Base-by-base conservation (phyloP, 1,140 invertebrate species). In the Anagrus nilaparvatae region DNA sequence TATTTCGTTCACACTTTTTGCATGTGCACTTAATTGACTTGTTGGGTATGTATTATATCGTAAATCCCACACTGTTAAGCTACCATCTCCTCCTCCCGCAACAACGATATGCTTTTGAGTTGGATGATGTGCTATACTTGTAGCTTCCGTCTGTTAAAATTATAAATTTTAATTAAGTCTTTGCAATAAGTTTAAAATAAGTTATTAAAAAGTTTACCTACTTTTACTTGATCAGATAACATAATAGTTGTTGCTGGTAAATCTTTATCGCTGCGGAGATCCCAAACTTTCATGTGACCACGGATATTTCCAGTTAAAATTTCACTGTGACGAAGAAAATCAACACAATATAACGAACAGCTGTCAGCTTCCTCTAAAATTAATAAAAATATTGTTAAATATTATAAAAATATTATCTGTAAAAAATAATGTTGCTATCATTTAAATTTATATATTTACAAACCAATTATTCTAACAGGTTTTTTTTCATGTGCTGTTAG, bases 201-300 rank as follows among this genome's bases (percentile, higher is more conserved):
- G 42, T 16, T 23, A 30, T 38, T 18, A 17, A 31, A 14, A 31
- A 41, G 27, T 25, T 36, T 31, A 25, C 19, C 54, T 47, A 61
- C 64, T 49, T 71, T 71, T 18, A 78, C 56, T 58, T 81, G 78
- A 43, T 81, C 79, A 10, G 76, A 75, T 8, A 82, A 61, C 56
- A 79, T 74, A 44, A 85, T 82, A 10, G 74, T 76, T 24, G 70
- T 70, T 3, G 69, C 61, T 4, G 78, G 74, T 40, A 72, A 71
- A 49, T 80, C 70, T 16, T 65, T 57, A 46, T 72, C 51, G 30
- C 70, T 69, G 48, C 86, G 67, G 1, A 88, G 63, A 66, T 94
- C 89, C 78, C 86, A 90, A 20, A 89, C 74, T 61, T 90, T 90
- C 69, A 94, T 79, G 43, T 90, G 81, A 1, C 88, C 88, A 54